Evolutionary conservation across 2,888 invertebrate species (phyloP).

Genomic region (Hirtodrosophila trivittata): DNA sequence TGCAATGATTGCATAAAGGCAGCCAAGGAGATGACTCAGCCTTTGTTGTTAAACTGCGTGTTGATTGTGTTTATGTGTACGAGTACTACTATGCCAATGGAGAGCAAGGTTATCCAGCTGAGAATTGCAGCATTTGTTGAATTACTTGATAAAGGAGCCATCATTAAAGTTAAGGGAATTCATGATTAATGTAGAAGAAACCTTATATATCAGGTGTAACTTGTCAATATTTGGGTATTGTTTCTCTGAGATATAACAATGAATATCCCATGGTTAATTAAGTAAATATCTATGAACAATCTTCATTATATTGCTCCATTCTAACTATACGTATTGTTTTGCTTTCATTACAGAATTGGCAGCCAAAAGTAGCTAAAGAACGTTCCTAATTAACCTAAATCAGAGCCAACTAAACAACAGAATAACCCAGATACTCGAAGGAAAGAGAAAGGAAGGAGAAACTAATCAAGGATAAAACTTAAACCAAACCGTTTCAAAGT

Average conservation of each 20-base stretch:
- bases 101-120: conserved; percentile 63
- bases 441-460: conserved; percentile 3
- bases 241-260: no score
- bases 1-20: conserved; percentile 70
- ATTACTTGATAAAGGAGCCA: conserved; percentile 39
- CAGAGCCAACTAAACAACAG: conserved; percentile 5
- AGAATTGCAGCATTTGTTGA: conserved; percentile 54
- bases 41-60: conserved; percentile 48
- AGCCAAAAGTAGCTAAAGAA: neutral
- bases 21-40: conserved; percentile 43
- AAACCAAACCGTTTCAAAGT: conserved; percentile 24
- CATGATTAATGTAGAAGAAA: neutral
- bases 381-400: conserved; percentile 47
- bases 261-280: no score
- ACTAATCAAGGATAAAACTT: conserved; percentile 1
- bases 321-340: no score
- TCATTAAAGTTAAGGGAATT: conserved; percentile 24
- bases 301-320: no score
- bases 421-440: neutral
- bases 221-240: no score
- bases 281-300: no score
- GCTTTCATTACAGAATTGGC: conserved; percentile 33
- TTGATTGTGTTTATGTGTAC: conserved; percentile 13
- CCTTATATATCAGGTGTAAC: no score
- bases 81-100: conserved; percentile 20